Evolutionary conservation across 2,113 vertebrate species (phyloP), one percentile per base, ranked within the genome.

Genomic region (Nerophis ophidion): DNA sequence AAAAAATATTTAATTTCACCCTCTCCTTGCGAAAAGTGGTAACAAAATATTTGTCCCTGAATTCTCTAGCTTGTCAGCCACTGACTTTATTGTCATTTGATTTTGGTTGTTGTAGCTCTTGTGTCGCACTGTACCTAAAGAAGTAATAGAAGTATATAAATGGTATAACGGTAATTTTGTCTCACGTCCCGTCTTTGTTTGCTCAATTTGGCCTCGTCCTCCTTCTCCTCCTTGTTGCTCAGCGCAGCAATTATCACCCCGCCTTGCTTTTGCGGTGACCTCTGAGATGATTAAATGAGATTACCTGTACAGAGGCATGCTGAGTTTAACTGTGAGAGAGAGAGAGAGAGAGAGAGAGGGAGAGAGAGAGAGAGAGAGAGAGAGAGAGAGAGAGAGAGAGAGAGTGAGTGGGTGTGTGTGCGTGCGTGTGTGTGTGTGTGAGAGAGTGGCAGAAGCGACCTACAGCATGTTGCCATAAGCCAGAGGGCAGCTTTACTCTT

Each of bases 251-350:
- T 92, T 88, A 88, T 81, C 80, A 40, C 74, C 65, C 60, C 74
- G 61, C 82, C 77, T 85, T 77, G 62, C 82, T 11, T 87, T 87
- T 62, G 63, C 66, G 8, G 48, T 84, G 86, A 90, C 84, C 80
- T 81, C 68, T 83, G 87, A 89, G 85, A 87, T 83, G 82, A 88
- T 90, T 91, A 89, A 92, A 88, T 81, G 84, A 91, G 83, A 86
- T 89, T 88, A 86, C 76, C 79, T 71, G 57, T 82, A 74, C 76
- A 74, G 76, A 66, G 77, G 78, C 82, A 77, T 65, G 77, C 81
- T 86, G 81, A 51, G 68, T 67, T 68, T 70, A 68, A 70, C 53
- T 60, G 47, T 26, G 26, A 26, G 26, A 52, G 14, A 65, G 16
- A 60, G 48, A 48, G 61, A 11, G 58, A 36, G 62, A 19, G 13